Evolutionary conservation across 1,140 invertebrate genomes (phyloP), one percentile per base, ranked within the genome.

Genomic region (Hydropsyche tenuis): DNA sequence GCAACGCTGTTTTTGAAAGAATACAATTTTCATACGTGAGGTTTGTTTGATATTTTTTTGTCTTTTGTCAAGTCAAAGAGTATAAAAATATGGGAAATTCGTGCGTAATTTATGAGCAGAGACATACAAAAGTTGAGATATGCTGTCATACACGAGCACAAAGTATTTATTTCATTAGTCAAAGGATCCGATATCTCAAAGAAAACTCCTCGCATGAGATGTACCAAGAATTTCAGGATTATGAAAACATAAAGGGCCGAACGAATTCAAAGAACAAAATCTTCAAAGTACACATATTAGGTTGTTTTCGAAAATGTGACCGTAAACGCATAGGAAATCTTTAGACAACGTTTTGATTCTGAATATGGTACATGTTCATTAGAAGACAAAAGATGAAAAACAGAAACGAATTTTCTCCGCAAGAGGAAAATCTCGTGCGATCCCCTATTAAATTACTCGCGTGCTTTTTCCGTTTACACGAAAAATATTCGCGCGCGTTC

Each of bases 221-320:
- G 23, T 3, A 60, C 20, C 7, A 25, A 48, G 20, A 60, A 60
- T 60, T 60, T 27, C 7, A 7, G 23, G 56, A 60, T 60, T 60
- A 60, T 60, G 56, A 60, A 53, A 60, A 60, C 23, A 60, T 60
- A 60, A 60, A 53, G 51, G n/a, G 51, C n/a, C 11, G 20, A 53
- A 22, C 51, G 51, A 53, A 60, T 60, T 60, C 56, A 60, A 60
- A 60, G 56, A 60, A 60, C 56, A 60, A 60, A 60, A 60, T 60
- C 56, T 60, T 60, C 56, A 60, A 60, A 60, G 56, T 60, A 20
- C 20, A 12, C 56, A n/a, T 25, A 18, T 25, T 27, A 14, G 22
- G 56, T n/a, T 25, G 56, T 60, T 60, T 60, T 37, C 30, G 56
- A 60, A 25, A 60, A 60, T 60, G 56, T 60, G 56, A 60, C 56